A percentile compares a stretch with the other conserved stretches of the same genome.
Conservation (phyloP, 1,140 invertebrate species). For the Octopus sinensis region DNA sequence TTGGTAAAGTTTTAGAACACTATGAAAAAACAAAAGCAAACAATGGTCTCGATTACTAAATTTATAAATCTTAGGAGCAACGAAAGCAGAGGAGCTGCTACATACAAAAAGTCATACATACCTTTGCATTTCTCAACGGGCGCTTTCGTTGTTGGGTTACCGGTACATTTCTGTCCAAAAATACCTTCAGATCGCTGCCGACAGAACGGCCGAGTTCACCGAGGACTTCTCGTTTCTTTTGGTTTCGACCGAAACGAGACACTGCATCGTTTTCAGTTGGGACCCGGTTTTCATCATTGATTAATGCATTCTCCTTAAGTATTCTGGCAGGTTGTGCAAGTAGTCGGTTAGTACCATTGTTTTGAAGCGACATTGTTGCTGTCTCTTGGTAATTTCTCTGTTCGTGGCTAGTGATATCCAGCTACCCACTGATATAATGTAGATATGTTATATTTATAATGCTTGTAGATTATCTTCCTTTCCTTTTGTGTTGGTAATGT, state of each 20-base stretch:
- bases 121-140: neutral
- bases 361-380: neutral
- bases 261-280: neutral
- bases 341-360: neutral
- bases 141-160: neutral
- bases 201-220: neutral
- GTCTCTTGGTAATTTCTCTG: neutral
- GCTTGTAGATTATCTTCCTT: neutral
- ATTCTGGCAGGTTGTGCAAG: neutral
- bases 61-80: neutral
- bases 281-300: neutral
- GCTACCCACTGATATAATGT: neutral
- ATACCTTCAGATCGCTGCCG: neutral
- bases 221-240: neutral
- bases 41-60: neutral
- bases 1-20: neutral
- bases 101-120: neutral
- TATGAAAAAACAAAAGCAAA: neutral
- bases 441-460: neutral
- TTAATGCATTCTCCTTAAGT: neutral
- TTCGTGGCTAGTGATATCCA: neutral
- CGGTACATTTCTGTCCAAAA: neutral
- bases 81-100: neutral
- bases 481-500: too few relatives aligned
- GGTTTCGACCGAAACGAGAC: neutral